Percentiles rank a stretch among this genome's conserved stretches.
Conservation (phyloP, 2,797 vertebrate genomes). For the Myotis findleyi region DNA sequence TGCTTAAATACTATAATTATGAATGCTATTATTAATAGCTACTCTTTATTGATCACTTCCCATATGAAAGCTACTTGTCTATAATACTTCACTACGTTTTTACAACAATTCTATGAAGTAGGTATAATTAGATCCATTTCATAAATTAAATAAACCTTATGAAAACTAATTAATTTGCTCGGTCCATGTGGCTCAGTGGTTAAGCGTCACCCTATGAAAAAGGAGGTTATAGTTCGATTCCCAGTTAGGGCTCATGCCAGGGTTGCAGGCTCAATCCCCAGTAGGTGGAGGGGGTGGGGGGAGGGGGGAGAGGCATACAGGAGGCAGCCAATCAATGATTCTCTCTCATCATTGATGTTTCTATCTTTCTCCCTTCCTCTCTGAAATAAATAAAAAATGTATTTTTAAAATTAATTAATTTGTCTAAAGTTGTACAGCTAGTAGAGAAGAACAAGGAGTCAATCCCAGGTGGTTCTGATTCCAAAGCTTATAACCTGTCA, state of each 20-base stretch:
- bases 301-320: no score
- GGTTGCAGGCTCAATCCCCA: no score
- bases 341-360: no score
- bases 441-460: not conserved
- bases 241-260: no score
- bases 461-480: not conserved
- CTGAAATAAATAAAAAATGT: no score
- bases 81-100: not conserved
- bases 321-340: no score
- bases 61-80: not conserved
- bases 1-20: not conserved
- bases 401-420: not conserved
- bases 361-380: no score
- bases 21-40: not conserved
- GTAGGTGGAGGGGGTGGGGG: fast-evolving
- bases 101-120: not conserved
- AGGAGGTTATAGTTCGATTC: no score
- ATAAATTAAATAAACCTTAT: not conserved
- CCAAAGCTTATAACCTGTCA: not conserved
- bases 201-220: no score
- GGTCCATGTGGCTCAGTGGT: no score
- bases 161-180: not conserved
- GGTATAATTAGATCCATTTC: not conserved
- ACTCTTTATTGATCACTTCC: not conserved
- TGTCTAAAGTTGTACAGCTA: not conserved